phyloP scores from a whole-genome alignment of 2,113 vertebrate genomes.

The Amblyornis subalaris region DNA sequence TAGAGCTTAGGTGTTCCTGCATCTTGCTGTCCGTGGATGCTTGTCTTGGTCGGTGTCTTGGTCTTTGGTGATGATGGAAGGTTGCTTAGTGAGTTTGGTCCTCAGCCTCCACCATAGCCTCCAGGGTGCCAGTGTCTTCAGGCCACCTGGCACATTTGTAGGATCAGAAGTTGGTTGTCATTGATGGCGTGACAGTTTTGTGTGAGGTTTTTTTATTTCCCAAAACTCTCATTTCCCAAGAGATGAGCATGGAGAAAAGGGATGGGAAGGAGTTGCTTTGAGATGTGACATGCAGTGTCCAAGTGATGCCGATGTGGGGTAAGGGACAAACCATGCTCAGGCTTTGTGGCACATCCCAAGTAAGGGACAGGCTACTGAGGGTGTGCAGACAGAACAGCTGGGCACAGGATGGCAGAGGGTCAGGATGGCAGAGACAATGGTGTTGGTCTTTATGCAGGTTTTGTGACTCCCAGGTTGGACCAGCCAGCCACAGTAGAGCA shows the following conservation, averaged over 20 bases:
- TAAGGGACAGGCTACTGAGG: not conserved
- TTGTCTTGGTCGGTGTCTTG: not conserved
- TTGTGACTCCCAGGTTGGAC: not conserved
- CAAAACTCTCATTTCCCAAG: too few species aligned
- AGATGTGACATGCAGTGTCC: rapidly evolving
- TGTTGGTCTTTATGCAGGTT: not conserved
- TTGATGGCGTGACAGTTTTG: rapidly evolving
- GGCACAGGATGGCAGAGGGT: not conserved
- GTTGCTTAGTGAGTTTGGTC: not conserved
- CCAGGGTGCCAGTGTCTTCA: rapidly evolving
- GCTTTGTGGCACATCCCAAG: not conserved
- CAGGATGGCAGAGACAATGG: not conserved
- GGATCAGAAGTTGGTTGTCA: not conserved
- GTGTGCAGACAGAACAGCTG: not conserved
- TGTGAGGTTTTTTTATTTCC: too few species aligned
- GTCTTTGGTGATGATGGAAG: not conserved
- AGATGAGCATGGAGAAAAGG: rapidly evolving
- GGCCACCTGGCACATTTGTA: rapidly evolving
- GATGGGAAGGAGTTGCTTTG: not conserved
- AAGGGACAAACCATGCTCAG: not conserved
- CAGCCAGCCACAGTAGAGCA: rapidly evolving
- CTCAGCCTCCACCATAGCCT: not conserved
- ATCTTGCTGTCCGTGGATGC: not conserved
- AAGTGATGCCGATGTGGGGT: rapidly evolving
- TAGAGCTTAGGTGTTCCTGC: not conserved